phyloP scores from a whole-genome alignment of 2,113 vertebrate species.

The Toxostoma redivivum region DNA sequence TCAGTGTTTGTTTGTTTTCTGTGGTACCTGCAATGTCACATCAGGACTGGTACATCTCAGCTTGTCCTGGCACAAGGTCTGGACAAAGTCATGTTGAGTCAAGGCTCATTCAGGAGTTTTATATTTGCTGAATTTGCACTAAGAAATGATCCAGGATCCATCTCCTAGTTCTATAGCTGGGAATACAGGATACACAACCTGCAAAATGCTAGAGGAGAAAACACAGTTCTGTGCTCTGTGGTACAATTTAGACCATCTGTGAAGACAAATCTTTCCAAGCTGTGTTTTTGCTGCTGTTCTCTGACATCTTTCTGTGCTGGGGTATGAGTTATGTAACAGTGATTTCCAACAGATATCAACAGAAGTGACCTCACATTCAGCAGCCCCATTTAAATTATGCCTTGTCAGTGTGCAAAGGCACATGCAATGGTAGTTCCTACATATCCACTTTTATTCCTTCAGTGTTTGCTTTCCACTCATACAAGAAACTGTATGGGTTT shows the following conservation, averaged over 20 bases:
- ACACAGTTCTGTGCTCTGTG: neutral
- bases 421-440: neutral
- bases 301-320: neutral
- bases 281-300: neutral
- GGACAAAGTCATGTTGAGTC: neutral
- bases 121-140: neutral
- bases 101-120: neutral
- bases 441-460: neutral
- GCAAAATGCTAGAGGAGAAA: neutral
- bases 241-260: neutral
- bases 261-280: slow-evolving; percentile 1
- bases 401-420: neutral
- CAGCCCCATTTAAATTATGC: neutral
- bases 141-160: neutral
- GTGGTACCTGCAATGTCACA: neutral
- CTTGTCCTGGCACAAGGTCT: neutral
- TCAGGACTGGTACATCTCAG: neutral
- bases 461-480: neutral
- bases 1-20: neutral
- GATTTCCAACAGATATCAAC: neutral
- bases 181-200: neutral
- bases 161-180: neutral
- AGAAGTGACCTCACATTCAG: neutral
- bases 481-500: neutral
- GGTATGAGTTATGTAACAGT: neutral